A percentile compares a stretch with the other conserved stretches of the same genome.
Evolutionary conservation across 2,888 invertebrate species (phyloP).

Genomic region (Zygothrica quintamaculata): DNA sequence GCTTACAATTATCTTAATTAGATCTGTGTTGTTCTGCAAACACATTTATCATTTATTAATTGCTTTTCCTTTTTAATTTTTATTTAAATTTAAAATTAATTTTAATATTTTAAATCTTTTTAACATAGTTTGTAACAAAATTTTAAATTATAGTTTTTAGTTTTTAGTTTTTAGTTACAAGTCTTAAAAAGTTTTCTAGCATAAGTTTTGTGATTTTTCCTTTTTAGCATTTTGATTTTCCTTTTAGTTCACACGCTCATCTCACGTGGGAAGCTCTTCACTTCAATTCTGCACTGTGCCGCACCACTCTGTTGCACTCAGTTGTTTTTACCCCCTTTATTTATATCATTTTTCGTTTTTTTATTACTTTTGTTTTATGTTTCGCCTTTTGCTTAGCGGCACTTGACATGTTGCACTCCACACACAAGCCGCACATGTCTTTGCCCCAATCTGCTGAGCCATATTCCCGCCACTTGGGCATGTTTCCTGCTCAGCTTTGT

Average conservation of each 20-base stretch:
- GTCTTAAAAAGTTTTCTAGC: slow-evolving; percentile 17
- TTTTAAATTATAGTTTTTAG: slow-evolving; percentile 20
- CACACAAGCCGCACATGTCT: background rate
- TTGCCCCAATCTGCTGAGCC: slow-evolving; percentile 31
- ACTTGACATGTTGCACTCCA: slow-evolving; percentile 63
- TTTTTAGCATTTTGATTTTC: slow-evolving; percentile 51
- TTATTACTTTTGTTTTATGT: too few relatives aligned
- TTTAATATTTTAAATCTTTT: slow-evolving; percentile 20
- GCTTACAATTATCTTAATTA: slow-evolving; percentile 45
- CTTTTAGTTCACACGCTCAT: slow-evolving; percentile 69
- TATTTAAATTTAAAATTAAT: background rate
- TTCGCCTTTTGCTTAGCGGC: slow-evolving; percentile 39
- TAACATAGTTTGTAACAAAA: too few relatives aligned
- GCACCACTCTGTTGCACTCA: slow-evolving; percentile 35
- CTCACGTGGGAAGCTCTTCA: slow-evolving; percentile 72
- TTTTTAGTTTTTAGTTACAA: slow-evolving; percentile 23
- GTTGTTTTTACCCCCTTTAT: background rate
- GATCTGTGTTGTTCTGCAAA: slow-evolving; percentile 42
- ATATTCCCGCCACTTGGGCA: slow-evolving; percentile 75
- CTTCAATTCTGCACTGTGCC: slow-evolving; percentile 57
- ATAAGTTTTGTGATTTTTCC: slow-evolving; percentile 4
- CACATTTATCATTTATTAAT: slow-evolving; percentile 39
- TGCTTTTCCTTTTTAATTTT: background rate
- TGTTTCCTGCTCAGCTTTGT: slow-evolving; percentile 65
- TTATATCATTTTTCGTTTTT: too few relatives aligned